Evolutionary conservation across 2,113 vertebrate species (phyloP), one percentile per base, ranked within the genome.

Genomic region (Gulo gulo): DNA sequence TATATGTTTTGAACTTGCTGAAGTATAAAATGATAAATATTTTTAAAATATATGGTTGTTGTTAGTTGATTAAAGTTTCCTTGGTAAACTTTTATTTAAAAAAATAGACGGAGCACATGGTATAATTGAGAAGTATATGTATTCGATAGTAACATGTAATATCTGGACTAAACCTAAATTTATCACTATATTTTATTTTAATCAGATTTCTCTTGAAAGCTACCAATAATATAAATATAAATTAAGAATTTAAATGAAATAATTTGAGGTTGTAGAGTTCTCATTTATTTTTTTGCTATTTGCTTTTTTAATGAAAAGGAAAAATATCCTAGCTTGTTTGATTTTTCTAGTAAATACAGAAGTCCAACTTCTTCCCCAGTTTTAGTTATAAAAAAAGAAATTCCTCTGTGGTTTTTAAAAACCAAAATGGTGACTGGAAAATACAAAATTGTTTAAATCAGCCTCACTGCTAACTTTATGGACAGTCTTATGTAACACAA

Each of bases 11-110:
- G 67, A 88, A 92, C 45, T 57, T 59, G 5, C 23, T 87, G 29
- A 87, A 89, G 1, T 95, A 84, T 85, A 94, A 95, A 93, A 61
- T 57, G 34, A 21, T 90, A 94, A 89, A 61, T 81, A 89, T 71
- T 59, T 95, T 79, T 6, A 13, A 94, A 85, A 57, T 94, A 29
- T 61, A 42, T 93, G 39, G 59, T 52, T 73, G 10, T 89, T 92
- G 8, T 85, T 97, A 36, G 57, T 47, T 92, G 79, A 50, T 86
- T 86, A 47, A 79, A 69, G 52, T 82, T 65, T 88, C 36, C 24
- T 52, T 52, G 12, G 14, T 78, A 26, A 88, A 74, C 31, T 76
- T 84, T 84, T 76, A 47, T 78, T 90, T 52, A 52, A 52, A 84
- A 97, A 79, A 83, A 52, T 63, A 61, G 12, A 4, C 78, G 59